A percentile compares a stretch with the other conserved stretches of the same genome.
These are phyloP conservation scores for Myiagra hebetior DNA, from an alignment of 2,113 vertebrate genomes.

Conservation along the genomic window DNA sequence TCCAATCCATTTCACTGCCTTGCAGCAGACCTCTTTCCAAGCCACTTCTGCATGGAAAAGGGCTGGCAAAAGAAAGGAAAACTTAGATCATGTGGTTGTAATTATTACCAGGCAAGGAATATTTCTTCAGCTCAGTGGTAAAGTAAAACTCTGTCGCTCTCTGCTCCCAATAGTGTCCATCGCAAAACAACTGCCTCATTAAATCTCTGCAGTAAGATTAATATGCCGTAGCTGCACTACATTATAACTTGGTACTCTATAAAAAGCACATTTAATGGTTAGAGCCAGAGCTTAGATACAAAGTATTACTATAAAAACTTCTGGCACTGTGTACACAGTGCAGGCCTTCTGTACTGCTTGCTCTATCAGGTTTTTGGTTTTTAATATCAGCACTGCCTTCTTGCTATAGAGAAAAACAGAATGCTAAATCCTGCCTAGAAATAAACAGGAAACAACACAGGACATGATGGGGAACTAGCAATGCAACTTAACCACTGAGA, in stretches of 20 bases:
- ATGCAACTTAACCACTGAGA: conserved; percentile 10
- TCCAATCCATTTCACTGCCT: conserved; percentile 75
- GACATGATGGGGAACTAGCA: not conserved
- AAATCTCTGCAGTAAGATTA: conserved; percentile 89
- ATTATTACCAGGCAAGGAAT: conserved; percentile 90
- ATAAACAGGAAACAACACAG: not conserved
- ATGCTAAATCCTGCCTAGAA: conserved; percentile 1
- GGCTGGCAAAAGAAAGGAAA: conserved; percentile 78
- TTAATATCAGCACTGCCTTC: not conserved
- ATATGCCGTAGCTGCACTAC: conserved; percentile 84
- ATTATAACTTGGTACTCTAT: conserved; percentile 87
- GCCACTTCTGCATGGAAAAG: conserved; percentile 81
- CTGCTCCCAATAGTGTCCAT: conserved; percentile 87
- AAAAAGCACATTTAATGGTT: conserved; percentile 83
- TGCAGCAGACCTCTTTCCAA: conserved; percentile 77
- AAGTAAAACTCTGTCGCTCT: conserved; percentile 89
- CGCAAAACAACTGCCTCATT: conserved; percentile 94
- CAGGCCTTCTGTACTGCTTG: conserved; percentile 49
- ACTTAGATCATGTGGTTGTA: conserved; percentile 91
- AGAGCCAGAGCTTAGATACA: conserved; percentile 81
- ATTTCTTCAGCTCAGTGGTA: conserved; percentile 85
- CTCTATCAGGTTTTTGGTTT: conserved; percentile 52
- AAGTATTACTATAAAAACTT: conserved; percentile 83
- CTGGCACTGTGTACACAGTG: conserved; percentile 63
- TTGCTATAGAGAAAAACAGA: conserved; percentile 31